Conservation (phyloP, 2,113 vertebrate genomes). For the Puma concolor region DNA sequence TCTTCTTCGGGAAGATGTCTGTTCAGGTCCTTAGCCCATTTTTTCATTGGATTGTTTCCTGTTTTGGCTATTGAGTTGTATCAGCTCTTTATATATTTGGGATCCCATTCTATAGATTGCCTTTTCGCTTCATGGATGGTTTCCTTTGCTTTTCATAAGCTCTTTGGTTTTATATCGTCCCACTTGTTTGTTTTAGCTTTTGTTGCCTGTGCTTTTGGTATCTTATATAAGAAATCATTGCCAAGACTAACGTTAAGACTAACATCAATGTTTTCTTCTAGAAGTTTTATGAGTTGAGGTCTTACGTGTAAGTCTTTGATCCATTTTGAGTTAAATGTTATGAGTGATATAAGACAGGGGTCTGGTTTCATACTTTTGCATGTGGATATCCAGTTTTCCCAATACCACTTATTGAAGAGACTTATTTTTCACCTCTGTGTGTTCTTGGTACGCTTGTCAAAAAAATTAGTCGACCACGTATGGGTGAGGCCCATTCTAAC, state of each 20-base stretch:
- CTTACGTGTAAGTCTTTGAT: not conserved
- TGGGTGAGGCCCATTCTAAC: not conserved
- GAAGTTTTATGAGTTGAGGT: not conserved
- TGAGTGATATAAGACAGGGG: not conserved
- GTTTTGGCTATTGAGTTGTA: not conserved
- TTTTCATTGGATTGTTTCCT: not conserved
- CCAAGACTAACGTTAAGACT: not conserved
- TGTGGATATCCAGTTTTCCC: not conserved
- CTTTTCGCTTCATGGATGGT: not conserved
- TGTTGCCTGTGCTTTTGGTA: not conserved
- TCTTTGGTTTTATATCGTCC: not conserved
- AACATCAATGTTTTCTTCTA: not conserved
- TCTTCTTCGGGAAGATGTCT: not conserved
- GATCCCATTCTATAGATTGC: not conserved
- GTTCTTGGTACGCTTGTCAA: not conserved
- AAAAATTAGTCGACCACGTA: not conserved
- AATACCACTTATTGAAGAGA: not conserved
- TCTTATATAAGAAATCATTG: not conserved
- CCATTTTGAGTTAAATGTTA: not conserved
- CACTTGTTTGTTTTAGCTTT: not conserved
- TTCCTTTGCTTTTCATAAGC: not conserved
- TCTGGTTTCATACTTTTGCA: not conserved
- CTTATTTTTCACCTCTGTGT: not conserved
- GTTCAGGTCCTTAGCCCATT: not conserved
- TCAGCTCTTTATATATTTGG: not conserved